A percentile compares a stretch with the other conserved stretches of the same genome.
These are phyloP conservation scores for Palaemon carinicauda DNA, from an alignment of 1,140 invertebrate species.

Conservation along the genomic window DNA sequence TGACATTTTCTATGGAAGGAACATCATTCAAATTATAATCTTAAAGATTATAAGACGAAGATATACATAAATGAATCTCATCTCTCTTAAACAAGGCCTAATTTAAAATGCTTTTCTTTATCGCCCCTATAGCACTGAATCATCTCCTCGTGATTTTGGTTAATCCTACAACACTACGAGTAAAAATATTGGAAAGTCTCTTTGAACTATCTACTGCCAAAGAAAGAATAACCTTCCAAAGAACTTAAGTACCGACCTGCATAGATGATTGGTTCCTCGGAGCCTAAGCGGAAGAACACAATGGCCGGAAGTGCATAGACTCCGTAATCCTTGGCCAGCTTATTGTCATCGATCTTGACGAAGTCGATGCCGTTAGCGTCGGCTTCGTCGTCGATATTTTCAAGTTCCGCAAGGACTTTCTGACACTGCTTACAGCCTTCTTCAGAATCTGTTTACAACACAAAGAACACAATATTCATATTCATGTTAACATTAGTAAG, in stretches of 20 bases:
- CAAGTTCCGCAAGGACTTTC: slow-evolving; percentile 84
- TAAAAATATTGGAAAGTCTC: neutral
- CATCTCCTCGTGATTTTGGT: too few relatives aligned
- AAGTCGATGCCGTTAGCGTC: slow-evolving; percentile 92
- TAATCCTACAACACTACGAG: neutral
- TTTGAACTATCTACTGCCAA: neutral
- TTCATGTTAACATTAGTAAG: too few relatives aligned
- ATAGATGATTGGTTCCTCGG: slow-evolving; percentile 92
- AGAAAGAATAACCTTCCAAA: neutral
- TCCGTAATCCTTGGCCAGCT: slow-evolving; percentile 64
- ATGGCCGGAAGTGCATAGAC: slow-evolving; percentile 64
- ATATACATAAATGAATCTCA: too few relatives aligned
- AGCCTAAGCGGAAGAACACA: slow-evolving; percentile 76
- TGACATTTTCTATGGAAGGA: too few relatives aligned
- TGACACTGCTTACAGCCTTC: slow-evolving; percentile 77
- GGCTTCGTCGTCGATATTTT: slow-evolving; percentile 94
- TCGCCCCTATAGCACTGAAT: too few relatives aligned
- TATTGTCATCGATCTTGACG: slow-evolving; percentile 66
- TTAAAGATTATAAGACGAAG: too few relatives aligned
- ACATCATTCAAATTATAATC: too few relatives aligned
- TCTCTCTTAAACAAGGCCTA: too few relatives aligned
- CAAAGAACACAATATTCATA: too few relatives aligned
- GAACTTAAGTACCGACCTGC: slow-evolving; percentile 72
- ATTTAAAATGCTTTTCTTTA: too few relatives aligned
- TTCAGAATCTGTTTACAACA: slow-evolving; percentile 54